Base-by-base conservation (phyloP, 2,113 vertebrate genomes). In the Eudyptes chrysolophus region DNA sequence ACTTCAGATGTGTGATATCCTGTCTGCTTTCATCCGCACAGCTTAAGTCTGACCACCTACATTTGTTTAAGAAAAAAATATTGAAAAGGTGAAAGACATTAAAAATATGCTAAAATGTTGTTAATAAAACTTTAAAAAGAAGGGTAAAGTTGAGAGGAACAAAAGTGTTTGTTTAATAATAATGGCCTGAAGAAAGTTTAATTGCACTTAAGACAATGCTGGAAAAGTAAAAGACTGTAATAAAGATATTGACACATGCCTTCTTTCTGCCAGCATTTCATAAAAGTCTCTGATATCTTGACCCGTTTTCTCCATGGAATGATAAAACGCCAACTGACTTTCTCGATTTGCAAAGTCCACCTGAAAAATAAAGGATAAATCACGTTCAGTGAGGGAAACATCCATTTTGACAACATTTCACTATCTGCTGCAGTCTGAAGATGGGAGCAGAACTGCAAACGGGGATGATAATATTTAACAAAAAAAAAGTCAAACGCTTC, bases 301-400 rank as follows among this genome's bases (percentile, higher is more conserved):
- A 90, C 99, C 99, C 79, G 99, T 99, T 94, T 99, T 99, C 97
- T 99, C 99, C 99, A 99, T 99, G 95, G 99, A 99, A 94, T 99
- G 99, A 98, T 99, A 99, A 97, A 99, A 99, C 32, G 99, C 99
- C 98, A 99, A 97, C 94, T 99, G 99, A 98, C 99, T 99, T 97
- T 99, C 99, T 65, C 99, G 99, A 98, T 99, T 99, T 83, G 99
- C 99, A 98, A 99, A 99, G 95, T 99, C 99, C 98, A 99, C 99
- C 99, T 99, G 93, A 71, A 96, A 95, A 90, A 92, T 7, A 79
- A 74, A 93, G 36, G 19, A 72, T 65, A 54, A 82, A 71, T 38
- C 25, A 30, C 4, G 4, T 72, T 85, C 74, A 61, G 64, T 8
- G 19, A 48, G 40, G 27, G 36, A 40, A 93, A 48, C 15, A 42